These are phyloP conservation scores for Bubo bubo DNA, from an alignment of 2,113 vertebrate species.

Conservation along the genomic window DNA sequence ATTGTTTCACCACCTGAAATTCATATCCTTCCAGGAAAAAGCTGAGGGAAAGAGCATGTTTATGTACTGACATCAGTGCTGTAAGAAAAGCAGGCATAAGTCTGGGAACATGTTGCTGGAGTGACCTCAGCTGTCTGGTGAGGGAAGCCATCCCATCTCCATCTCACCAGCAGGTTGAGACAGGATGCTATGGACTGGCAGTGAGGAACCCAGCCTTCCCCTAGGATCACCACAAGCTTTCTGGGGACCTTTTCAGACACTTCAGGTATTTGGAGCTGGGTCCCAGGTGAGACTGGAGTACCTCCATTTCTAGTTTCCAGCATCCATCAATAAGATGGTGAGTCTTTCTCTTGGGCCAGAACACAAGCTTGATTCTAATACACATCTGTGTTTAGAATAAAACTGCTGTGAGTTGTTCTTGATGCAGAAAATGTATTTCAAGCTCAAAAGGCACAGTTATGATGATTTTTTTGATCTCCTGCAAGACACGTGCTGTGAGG, in stretches of 20 bases:
- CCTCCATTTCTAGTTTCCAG: not conserved
- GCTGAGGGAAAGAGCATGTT: not conserved
- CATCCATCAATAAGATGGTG: not conserved
- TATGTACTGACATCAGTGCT: not conserved
- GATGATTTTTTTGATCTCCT: not conserved
- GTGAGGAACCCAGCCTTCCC: not conserved
- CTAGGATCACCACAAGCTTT: not conserved
- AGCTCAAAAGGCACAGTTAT: not conserved
- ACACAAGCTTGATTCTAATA: not conserved
- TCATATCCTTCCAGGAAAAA: not conserved
- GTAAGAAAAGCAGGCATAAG: not conserved
- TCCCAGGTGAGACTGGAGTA: not conserved
- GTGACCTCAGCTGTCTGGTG: not conserved
- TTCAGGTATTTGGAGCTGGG: not conserved
- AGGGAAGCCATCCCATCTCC: not conserved
- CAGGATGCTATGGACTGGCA: not conserved
- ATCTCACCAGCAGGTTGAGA: not conserved
- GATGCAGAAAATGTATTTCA: not conserved
- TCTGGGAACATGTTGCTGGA: not conserved
- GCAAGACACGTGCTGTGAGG: not conserved
- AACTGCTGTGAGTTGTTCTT: not conserved
- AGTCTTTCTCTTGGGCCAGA: not conserved
- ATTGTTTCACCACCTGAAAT: not conserved
- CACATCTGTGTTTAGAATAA: not conserved
- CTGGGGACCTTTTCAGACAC: not conserved